Evolutionary conservation across 2,797 vertebrate species (phyloP).

Genomic region (Podarcis siculus): DNA sequence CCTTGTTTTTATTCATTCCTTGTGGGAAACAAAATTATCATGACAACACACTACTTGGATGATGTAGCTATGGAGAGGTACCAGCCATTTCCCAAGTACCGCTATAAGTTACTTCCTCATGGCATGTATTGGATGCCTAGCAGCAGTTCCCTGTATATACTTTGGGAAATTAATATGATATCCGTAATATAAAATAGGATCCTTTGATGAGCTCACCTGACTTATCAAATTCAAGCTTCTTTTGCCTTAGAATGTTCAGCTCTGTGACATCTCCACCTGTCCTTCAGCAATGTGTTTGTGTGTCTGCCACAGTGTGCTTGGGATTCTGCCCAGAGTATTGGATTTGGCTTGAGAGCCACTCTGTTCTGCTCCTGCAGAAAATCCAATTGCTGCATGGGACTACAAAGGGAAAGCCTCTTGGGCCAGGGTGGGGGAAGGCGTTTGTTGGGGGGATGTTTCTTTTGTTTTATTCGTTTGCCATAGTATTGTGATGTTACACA

Average conservation of each 20-base stretch:
- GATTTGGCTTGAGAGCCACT: neutral
- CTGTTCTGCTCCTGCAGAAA: neutral
- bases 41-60: neutral
- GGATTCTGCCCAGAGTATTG: neutral
- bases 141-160: neutral
- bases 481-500: constrained; percentile 13
- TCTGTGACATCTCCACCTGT: neutral
- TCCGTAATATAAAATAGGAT: neutral
- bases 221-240: neutral
- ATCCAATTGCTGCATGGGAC: neutral
- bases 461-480: constrained; percentile 10
- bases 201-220: neutral
- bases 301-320: neutral
- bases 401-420: neutral
- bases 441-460: neutral
- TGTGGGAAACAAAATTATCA: neutral
- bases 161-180: neutral
- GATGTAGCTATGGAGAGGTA: neutral
- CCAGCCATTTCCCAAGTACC: neutral
- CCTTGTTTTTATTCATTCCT: constrained; percentile 25
- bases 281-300: neutral
- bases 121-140: neutral
- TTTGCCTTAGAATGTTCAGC: neutral
- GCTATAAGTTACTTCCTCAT: neutral
- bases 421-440: neutral